These are phyloP conservation scores for Sinopyrophorus schimmeli DNA, from an alignment of 2,888 invertebrate genomes.

Conservation along the genomic window DNA sequence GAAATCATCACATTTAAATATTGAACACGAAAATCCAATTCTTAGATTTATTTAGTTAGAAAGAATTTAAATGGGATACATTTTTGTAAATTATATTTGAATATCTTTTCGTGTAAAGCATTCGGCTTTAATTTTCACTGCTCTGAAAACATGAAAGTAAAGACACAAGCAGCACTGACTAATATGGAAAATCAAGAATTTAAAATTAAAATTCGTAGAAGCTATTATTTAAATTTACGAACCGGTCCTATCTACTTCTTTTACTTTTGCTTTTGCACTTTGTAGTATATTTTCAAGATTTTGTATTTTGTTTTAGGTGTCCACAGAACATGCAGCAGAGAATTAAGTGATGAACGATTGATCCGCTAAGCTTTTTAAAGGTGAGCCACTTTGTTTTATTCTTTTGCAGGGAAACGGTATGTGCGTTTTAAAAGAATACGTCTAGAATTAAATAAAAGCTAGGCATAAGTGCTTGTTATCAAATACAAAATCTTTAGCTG, in stretches of 20 bases:
- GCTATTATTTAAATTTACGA: conserved; percentile 7
- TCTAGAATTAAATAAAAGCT: not conserved
- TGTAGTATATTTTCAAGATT: conserved; percentile 9
- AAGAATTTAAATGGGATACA: too few relatives aligned
- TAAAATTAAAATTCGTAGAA: conserved; percentile 12
- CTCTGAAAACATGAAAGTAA: too few relatives aligned
- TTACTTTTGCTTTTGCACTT: conserved; percentile 3
- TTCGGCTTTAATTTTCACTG: too few relatives aligned
- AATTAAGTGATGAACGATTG: conserved; percentile 1
- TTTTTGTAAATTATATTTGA: too few relatives aligned
- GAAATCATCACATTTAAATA: too few relatives aligned
- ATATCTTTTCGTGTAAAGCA: too few relatives aligned
- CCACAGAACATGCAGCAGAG: conserved; percentile 9
- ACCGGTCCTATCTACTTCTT: conserved; percentile 8
- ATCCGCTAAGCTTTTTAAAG: conserved; percentile 9
- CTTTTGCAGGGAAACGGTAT: too few relatives aligned
- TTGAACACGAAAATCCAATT: too few relatives aligned
- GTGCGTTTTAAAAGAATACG: too few relatives aligned
- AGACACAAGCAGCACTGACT: not conserved
- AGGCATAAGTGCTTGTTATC: not conserved
- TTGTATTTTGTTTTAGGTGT: conserved; percentile 10
- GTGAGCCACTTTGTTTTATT: conserved; percentile 3
- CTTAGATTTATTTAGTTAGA: too few relatives aligned
- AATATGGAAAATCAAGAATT: conserved; percentile 1
- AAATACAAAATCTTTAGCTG: conserved; percentile 10